phyloP scores from a whole-genome alignment of 2,797 vertebrate genomes.

The Premnoplex brunnescens region DNA sequence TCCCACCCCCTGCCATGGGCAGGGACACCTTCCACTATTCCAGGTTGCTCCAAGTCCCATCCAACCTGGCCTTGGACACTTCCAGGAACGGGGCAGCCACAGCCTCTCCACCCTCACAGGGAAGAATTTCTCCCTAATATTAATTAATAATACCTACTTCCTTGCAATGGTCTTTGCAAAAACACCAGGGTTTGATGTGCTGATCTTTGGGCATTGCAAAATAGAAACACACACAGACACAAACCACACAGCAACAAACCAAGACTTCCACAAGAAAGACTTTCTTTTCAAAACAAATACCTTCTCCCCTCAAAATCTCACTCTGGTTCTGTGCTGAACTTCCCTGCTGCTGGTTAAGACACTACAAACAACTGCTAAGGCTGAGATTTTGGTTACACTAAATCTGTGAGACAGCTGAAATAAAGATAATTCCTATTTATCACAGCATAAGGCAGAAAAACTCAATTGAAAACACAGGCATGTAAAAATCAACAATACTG shows the following conservation, averaged over 20 bases:
- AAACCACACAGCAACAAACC: neutral
- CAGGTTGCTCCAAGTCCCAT: neutral
- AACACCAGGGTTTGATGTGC: neutral
- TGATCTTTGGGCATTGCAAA: neutral
- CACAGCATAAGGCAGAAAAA: neutral
- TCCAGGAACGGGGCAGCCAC: neutral
- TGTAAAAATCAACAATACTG: neutral
- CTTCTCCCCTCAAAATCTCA: neutral
- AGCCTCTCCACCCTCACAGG: neutral
- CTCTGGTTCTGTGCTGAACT: neutral
- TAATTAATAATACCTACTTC: neutral
- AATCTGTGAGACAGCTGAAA: neutral
- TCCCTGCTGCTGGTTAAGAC: neutral
- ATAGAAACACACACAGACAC: neutral
- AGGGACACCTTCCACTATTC: rapidly evolving
- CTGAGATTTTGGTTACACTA: neutral
- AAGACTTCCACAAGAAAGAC: neutral
- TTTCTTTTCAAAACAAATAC: neutral
- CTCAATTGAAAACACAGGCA: neutral
- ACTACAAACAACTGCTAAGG: neutral
- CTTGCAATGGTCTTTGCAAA: neutral
- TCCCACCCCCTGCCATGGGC: neutral
- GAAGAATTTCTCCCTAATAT: neutral
- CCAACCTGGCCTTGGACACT: neutral
- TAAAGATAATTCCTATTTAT: neutral